These are phyloP conservation scores for Trichacis sp. DNA, from an alignment of 2,888 invertebrate species.

Conservation along the genomic window DNA sequence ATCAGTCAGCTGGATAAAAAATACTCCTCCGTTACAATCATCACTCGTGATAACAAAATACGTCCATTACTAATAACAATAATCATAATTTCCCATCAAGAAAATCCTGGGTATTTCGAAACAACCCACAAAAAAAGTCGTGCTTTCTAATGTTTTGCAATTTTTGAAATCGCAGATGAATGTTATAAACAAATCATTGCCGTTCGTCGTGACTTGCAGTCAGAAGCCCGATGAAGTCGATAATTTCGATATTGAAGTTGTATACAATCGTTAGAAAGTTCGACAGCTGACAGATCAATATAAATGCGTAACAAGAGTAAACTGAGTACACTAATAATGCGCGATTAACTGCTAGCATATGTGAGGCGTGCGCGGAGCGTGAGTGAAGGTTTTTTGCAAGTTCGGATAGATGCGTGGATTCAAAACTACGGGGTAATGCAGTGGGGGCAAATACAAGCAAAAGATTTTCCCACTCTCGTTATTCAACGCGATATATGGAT, in stretches of 20 bases:
- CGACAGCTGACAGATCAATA: neutral
- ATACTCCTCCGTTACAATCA: neutral
- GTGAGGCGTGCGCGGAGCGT: conserved; percentile 65
- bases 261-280: conserved; percentile 26
- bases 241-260: conserved; percentile 20
- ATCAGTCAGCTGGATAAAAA: conserved; percentile 2
- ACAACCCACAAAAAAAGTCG: too few species aligned
- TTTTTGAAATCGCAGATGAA: neutral
- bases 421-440: conserved; percentile 65
- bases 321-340: neutral
- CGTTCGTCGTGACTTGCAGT: conserved; percentile 19
- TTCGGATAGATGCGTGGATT: conserved; percentile 67
- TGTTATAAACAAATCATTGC: neutral
- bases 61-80: neutral
- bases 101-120: too few species aligned
- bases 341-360: conserved; percentile 60
- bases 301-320: conserved; percentile 1
- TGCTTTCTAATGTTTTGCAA: neutral
- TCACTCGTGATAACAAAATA: neutral
- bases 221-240: conserved; percentile 53
- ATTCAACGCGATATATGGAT: conserved; percentile 47
- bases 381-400: conserved; percentile 66
- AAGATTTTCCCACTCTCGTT: conserved; percentile 56
- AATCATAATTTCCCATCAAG: neutral
- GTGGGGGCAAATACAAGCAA: conserved; percentile 58